Percentiles rank a stretch among this genome's conserved stretches.
phyloP scores from a whole-genome alignment of 2,113 vertebrate species.

The Otis tarda region DNA sequence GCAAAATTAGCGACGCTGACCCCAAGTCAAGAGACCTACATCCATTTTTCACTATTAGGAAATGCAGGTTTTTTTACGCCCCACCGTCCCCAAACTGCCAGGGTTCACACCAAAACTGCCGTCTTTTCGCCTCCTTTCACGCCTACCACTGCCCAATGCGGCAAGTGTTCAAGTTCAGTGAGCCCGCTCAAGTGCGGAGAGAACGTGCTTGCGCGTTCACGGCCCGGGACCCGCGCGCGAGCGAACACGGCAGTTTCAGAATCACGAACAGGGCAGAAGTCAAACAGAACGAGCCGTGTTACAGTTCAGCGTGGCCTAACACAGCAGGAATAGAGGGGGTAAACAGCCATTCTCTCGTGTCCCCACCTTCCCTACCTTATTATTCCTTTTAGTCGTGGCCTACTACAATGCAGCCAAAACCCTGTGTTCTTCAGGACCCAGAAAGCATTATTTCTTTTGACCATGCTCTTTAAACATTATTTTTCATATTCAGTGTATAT shows the following conservation, averaged over 20 bases:
- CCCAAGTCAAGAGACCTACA: not conserved
- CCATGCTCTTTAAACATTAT: not conserved
- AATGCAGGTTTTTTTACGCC: not conserved
- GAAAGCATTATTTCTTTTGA: not conserved
- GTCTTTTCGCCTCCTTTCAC: not conserved
- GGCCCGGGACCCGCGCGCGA: not conserved
- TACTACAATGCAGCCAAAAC: not conserved
- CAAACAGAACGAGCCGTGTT: not conserved
- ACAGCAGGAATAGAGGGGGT: not conserved
- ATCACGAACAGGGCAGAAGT: not conserved
- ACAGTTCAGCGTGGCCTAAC: not conserved
- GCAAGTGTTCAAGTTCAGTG: not conserved
- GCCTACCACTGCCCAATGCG: not conserved
- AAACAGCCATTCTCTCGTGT: not conserved
- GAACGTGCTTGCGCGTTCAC: not conserved
- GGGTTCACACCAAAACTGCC: not conserved
- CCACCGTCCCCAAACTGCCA: rapidly evolving
- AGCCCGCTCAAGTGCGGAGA: not conserved
- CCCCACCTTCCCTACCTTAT: not conserved
- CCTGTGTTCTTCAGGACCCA: not conserved
- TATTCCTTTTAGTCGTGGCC: not conserved
- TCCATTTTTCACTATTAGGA: not conserved
- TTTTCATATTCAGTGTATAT: not conserved
- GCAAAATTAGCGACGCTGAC: not conserved
- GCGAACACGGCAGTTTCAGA: not conserved